Evolutionary conservation across 2,888 invertebrate species (phyloP).

Genomic region (Stictocephala bisonia): DNA sequence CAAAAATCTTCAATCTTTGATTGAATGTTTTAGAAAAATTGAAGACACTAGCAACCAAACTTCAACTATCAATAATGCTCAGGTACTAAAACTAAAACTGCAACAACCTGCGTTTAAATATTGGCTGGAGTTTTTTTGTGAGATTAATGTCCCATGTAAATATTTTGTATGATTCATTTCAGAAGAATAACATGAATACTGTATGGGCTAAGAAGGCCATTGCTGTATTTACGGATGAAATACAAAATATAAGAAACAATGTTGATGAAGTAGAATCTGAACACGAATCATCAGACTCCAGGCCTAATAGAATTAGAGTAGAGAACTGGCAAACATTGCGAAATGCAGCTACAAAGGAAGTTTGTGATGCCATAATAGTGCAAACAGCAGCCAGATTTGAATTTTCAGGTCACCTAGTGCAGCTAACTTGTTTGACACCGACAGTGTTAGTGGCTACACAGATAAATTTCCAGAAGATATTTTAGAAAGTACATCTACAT

Average conservation of each 20-base stretch:
- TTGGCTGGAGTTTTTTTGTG: constrained; percentile 58
- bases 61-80: constrained; percentile 22
- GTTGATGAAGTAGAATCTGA: too few relatives aligned
- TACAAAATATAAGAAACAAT: constrained; percentile 44
- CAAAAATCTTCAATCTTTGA: constrained; percentile 52
- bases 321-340: not conserved
- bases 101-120: constrained; percentile 51
- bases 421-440: constrained; percentile 55
- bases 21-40: constrained; percentile 55
- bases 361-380: constrained; percentile 58
- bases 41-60: constrained; percentile 43
- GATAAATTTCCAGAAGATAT: constrained; percentile 28
- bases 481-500: not conserved
- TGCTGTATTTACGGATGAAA: constrained; percentile 46
- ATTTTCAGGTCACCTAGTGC: constrained; percentile 58
- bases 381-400: constrained; percentile 57
- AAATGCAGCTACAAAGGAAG: constrained; percentile 53
- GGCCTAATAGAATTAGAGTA: not conserved
- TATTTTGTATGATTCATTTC: constrained; percentile 54
- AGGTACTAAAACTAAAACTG: constrained; percentile 25
- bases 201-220: constrained; percentile 36
- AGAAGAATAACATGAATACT: constrained; percentile 30
- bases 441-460: constrained; percentile 47
- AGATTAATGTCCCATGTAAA: constrained; percentile 54
- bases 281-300: not conserved